Evolutionary conservation across 2,888 invertebrate genomes (phyloP).

Genomic region (Allygus modestus): DNA sequence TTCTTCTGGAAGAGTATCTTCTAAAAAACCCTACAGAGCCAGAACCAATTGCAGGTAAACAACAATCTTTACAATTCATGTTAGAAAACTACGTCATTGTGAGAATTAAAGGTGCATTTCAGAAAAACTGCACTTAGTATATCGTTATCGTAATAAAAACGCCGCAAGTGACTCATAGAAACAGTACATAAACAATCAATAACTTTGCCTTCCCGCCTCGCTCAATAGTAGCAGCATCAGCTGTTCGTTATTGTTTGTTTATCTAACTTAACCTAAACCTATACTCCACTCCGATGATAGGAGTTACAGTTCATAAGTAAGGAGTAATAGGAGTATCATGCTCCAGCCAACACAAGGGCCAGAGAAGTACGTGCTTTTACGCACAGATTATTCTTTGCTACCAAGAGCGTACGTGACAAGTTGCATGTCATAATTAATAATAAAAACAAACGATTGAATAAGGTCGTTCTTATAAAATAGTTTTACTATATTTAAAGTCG

Average conservation of each 20-base stretch:
- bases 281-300: neutral
- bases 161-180: neutral
- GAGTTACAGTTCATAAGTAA: too few species aligned
- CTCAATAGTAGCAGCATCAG: neutral
- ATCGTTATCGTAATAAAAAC: neutral
- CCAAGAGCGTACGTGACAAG: neutral
- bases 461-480: too few species aligned
- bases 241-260: neutral
- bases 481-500: too few species aligned
- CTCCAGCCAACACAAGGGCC: too few species aligned
- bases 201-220: neutral
- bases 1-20: constrained; percentile 43
- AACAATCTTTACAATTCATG: constrained; percentile 49
- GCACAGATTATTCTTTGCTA: neutral
- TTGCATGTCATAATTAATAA: neutral
- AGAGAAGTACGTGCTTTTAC: neutral
- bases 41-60: constrained; percentile 11
- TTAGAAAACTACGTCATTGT: neutral
- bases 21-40: neutral
- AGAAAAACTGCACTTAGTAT: too few species aligned
- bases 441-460: too few species aligned
- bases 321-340: too few species aligned
- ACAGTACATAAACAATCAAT: constrained; percentile 7
- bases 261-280: neutral
- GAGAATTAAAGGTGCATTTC: neutral